Percentiles rank a stretch among this genome's conserved stretches.
Conservation (phyloP, 2,888 invertebrate species). For the Lacanobia wlatinum region DNA sequence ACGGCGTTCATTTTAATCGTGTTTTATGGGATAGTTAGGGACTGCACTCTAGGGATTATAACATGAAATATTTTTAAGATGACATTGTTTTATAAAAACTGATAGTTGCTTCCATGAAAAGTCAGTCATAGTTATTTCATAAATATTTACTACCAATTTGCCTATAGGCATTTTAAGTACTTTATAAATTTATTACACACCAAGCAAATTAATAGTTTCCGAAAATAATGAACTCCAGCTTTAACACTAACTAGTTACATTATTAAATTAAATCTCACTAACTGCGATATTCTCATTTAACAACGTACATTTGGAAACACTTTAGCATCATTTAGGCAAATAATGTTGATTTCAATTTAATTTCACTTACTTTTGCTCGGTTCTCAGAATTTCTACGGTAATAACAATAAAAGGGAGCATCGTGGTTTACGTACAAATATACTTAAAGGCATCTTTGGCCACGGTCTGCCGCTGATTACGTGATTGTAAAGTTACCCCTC, state of each 20-base stretch:
- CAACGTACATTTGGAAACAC: slow-evolving; percentile 5
- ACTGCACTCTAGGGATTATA: background rate
- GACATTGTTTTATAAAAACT: background rate
- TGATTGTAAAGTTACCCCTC: slow-evolving; percentile 64
- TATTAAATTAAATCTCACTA: background rate
- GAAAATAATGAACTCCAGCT: background rate
- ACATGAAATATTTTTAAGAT: background rate
- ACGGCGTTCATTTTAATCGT: slow-evolving; percentile 24
- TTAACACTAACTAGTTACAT: background rate
- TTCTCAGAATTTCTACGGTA: slow-evolving; percentile 56
- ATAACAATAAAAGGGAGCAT: slow-evolving; percentile 77
- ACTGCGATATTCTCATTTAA: background rate
- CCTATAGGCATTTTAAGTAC: background rate
- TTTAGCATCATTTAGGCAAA: slow-evolving; percentile 29
- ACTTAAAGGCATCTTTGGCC: slow-evolving; percentile 67
- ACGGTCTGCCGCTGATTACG: slow-evolving; percentile 70
- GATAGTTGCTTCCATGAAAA: too few relatives aligned
- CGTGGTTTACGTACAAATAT: slow-evolving; percentile 71
- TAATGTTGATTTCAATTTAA: slow-evolving; percentile 55
- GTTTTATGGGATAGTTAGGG: slow-evolving; percentile 12
- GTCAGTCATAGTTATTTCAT: too few relatives aligned
- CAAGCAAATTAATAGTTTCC: background rate
- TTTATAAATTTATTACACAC: background rate
- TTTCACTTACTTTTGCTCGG: slow-evolving; percentile 45
- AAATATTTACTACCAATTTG: too few relatives aligned